These are phyloP conservation scores for Physeter macrocephalus DNA, from an alignment of 2,113 vertebrate species.

Conservation along the genomic window DNA sequence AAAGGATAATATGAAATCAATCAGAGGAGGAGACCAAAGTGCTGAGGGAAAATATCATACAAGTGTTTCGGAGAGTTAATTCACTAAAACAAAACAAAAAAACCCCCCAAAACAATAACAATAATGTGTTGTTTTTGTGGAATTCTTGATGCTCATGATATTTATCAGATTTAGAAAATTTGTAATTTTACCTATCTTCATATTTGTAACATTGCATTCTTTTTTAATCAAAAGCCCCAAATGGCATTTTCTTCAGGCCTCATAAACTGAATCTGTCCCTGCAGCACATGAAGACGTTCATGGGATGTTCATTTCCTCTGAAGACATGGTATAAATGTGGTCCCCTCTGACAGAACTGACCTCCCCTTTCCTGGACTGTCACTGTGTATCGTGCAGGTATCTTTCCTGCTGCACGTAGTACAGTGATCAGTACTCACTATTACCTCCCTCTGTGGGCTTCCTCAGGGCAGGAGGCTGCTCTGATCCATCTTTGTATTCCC, in stretches of 20 bases:
- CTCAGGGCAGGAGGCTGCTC: not conserved
- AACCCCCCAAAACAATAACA: not conserved
- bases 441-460: not conserved
- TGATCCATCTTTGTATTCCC: not conserved
- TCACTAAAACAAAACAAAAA: not conserved
- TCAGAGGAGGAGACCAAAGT: not conserved
- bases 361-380: not conserved
- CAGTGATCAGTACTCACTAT: not conserved
- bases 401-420: not conserved
- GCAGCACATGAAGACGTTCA: not conserved
- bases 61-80: not conserved
- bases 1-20: not conserved
- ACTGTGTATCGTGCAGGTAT: accelerated
- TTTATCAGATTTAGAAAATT: not conserved
- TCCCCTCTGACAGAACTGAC: not conserved
- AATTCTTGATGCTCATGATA: not conserved
- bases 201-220: not conserved
- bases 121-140: not conserved
- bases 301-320: not conserved
- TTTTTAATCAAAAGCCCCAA: not conserved
- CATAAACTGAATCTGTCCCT: not conserved
- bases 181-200: not conserved
- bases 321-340: not conserved
- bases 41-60: not conserved
- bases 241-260: not conserved